Evolutionary conservation across 1,140 invertebrate species (phyloP).

Genomic region (Drosophila mayri): DNA sequence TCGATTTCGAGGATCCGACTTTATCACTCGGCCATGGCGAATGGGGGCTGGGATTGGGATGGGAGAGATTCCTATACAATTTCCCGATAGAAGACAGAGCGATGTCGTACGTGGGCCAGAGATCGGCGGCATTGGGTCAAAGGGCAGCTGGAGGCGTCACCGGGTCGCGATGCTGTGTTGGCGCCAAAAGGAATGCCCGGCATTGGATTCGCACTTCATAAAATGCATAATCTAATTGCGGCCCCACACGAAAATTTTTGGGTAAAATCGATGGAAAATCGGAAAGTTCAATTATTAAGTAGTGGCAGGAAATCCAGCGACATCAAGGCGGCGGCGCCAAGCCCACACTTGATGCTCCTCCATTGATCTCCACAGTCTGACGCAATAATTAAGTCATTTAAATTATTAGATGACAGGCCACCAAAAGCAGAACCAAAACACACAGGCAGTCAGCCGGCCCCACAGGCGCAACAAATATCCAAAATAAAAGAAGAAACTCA

Average conservation of each 20-base stretch:
- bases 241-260: slow-evolving; percentile 16
- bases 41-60: slow-evolving; percentile 59
- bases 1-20: slow-evolving; percentile 56
- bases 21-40: slow-evolving; percentile 66
- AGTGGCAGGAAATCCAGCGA: slow-evolving; percentile 66
- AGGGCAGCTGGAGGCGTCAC: slow-evolving; percentile 73
- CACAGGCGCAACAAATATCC: slow-evolving; percentile 11
- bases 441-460: slow-evolving; percentile 2
- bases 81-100: slow-evolving; percentile 48
- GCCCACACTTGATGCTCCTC: slow-evolving; percentile 59
- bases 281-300: slow-evolving; percentile 40
- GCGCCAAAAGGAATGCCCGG: slow-evolving; percentile 63
- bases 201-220: slow-evolving; percentile 78
- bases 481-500: slow-evolving; percentile 15
- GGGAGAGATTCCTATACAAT: slow-evolving; percentile 5
- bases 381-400: slow-evolving; percentile 83
- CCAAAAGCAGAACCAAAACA: slow-evolving; percentile 57
- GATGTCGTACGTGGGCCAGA: slow-evolving; percentile 60
- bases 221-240: slow-evolving; percentile 70
- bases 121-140: slow-evolving; percentile 65
- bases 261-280: background rate
- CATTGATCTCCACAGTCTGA: slow-evolving; percentile 68
- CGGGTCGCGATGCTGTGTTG: slow-evolving; percentile 59
- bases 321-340: slow-evolving; percentile 58
- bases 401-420: slow-evolving; percentile 79